Evolutionary conservation across 2,797 vertebrate genomes (phyloP).

Genomic region (Smutsia gigantea): DNA sequence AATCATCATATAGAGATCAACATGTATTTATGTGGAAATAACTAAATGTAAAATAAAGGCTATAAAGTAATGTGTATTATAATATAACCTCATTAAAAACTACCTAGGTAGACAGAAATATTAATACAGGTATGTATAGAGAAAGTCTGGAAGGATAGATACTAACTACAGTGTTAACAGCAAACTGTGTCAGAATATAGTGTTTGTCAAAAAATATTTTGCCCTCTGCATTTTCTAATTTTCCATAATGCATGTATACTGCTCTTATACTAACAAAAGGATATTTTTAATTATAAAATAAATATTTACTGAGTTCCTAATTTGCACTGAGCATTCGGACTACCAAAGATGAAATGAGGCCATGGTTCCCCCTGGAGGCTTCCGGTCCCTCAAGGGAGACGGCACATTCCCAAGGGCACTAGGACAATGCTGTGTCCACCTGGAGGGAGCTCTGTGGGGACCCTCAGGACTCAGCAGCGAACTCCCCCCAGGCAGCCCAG

Average conservation of each 20-base stretch:
- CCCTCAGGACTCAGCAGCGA: background rate
- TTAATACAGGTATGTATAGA: background rate
- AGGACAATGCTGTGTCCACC: rapidly evolving
- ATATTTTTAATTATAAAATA: background rate
- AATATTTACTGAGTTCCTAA: background rate
- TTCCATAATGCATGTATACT: background rate
- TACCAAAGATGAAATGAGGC: background rate
- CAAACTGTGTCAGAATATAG: background rate
- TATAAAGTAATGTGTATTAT: background rate
- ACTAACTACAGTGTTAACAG: background rate
- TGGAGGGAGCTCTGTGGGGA: rapidly evolving
- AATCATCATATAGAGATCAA: background rate
- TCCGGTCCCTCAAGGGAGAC: background rate
- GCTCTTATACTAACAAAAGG: background rate
- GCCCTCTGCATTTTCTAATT: background rate
- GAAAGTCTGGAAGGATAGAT: background rate
- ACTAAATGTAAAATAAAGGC: background rate
- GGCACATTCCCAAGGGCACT: background rate
- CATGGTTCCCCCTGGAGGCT: background rate
- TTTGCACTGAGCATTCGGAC: background rate
- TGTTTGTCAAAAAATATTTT: background rate
- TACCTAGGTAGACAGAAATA: background rate
- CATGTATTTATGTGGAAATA: background rate
- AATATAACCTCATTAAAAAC: background rate
- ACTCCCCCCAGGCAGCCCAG: background rate